phyloP scores from a whole-genome alignment of 1,140 invertebrate genomes.

The Pseudomyrmex pallidus region DNA sequence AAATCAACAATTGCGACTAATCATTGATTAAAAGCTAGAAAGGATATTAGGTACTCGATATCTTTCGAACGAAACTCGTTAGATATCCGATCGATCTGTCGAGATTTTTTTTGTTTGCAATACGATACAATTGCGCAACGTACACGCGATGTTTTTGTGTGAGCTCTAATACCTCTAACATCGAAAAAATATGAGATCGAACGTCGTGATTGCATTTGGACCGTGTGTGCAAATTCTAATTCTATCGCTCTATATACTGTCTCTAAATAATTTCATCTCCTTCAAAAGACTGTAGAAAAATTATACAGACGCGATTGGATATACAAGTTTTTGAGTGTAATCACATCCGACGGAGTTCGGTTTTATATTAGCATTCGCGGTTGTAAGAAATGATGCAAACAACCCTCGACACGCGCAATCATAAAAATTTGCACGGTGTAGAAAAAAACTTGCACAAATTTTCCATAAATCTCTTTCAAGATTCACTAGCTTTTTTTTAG shows the following conservation, averaged over 20 bases:
- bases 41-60: constrained; percentile 44
- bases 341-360: constrained; percentile 47
- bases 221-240: constrained; percentile 27
- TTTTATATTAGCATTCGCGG: constrained; percentile 29
- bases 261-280: constrained; percentile 42
- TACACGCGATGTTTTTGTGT: neutral
- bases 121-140: constrained; percentile 14
- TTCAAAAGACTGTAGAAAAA: constrained; percentile 53
- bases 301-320: constrained; percentile 36
- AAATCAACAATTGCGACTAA: constrained; percentile 68
- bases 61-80: constrained; percentile 39
- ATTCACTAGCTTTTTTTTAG: too few relatives aligned
- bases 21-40: constrained; percentile 63
- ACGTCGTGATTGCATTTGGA: neutral
- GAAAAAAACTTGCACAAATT: neutral
- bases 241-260: constrained; percentile 33
- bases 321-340: constrained; percentile 18
- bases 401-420: constrained; percentile 20
- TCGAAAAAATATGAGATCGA: constrained; percentile 22
- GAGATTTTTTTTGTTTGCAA: neutral
- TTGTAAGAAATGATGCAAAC: constrained; percentile 8
- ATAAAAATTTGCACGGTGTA: neutral
- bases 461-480: too few relatives aligned
- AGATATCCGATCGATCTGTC: constrained; percentile 2
- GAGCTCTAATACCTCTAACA: constrained; percentile 16